Percentiles rank a stretch among this genome's conserved stretches.
Conservation (phyloP, 1,140 invertebrate genomes). For the Camponotus pennsylvanicus region DNA sequence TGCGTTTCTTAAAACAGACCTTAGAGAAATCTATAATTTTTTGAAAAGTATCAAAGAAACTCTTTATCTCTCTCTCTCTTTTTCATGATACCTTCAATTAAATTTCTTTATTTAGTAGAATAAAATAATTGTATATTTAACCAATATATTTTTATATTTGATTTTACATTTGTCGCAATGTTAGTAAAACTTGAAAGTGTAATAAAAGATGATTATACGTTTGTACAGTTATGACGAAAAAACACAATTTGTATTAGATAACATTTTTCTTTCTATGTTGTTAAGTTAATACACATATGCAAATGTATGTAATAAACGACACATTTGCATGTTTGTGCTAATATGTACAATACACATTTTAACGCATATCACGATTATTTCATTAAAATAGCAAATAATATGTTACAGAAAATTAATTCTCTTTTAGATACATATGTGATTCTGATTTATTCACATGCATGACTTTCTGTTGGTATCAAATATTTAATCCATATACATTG, state of each 20-base stretch:
- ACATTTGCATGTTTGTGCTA: slow-evolving; percentile 27
- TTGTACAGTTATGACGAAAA: background rate
- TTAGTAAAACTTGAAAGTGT: background rate
- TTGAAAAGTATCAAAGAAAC: slow-evolving; percentile 15
- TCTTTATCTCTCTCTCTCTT: too few relatives aligned
- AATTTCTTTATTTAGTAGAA: background rate
- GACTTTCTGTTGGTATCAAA: background rate
- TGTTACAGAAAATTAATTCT: background rate
- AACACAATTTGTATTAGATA: slow-evolving; percentile 18
- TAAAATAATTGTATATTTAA: background rate
- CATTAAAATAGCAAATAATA: slow-evolving; percentile 1
- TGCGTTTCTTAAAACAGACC: slow-evolving; percentile 17
- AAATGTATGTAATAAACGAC: slow-evolving; percentile 17
- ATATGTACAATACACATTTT: background rate
- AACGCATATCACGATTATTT: slow-evolving; percentile 21
- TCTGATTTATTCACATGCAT: background rate
- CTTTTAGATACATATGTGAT: background rate
- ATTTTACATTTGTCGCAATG: background rate
- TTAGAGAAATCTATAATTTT: background rate
- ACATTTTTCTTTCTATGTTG: background rate
- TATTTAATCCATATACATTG: background rate
- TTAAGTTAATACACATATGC: slow-evolving; percentile 2
- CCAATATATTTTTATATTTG: background rate
- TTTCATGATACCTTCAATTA: background rate
- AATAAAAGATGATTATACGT: background rate